Base-by-base conservation (phyloP, 2,797 vertebrate genomes). In the Ceryle rudis region DNA sequence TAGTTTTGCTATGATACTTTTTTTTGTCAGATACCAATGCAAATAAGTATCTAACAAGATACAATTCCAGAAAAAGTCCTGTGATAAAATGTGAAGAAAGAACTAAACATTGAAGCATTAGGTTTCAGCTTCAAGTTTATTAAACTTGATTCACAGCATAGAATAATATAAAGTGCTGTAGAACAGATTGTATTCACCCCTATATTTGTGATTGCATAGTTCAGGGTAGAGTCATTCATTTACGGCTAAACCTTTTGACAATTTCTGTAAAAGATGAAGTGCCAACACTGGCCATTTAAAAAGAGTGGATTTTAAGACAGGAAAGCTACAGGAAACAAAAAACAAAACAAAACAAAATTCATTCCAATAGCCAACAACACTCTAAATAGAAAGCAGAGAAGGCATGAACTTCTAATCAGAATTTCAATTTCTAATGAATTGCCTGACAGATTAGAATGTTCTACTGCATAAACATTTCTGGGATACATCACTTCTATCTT, bases 71-170 rank as follows among this genome's bases (percentile, higher is more conserved):
- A 88, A 94, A 89, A 83, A 91, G 37, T 64, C 25, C 22, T 60
- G 35, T 69, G 51, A n/a, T 54, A 58, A 46, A 58, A 64, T 3
- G 9, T 64, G 44, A 81, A 79, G 62, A 67, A 90, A 70, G 23
- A 94, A 16, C 28, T 73, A 66, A 89, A 42, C 5, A 20, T 12
- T 51, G 23, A 90, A 19, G 37, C 31, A 47, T 17, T 55, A 73
- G 41, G 62, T 73, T 93, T 75, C 21, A 25, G 26, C 86, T 96
- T 89, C 77, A 89, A 70, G 85, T 39, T 77, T 84, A 58, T 75
- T 94, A 61, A 91, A 71, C 26, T 89, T 75, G 42, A 73, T 66
- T 95, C 64, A 37, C 29, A 67, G 23, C 21, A 28, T 5, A 83
- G 55, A 79, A 39, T 89, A 70, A 75, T 89, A 86, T 57, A 74